Evolutionary conservation across 2,888 invertebrate genomes (phyloP).

Genomic region (Dione juno): DNA sequence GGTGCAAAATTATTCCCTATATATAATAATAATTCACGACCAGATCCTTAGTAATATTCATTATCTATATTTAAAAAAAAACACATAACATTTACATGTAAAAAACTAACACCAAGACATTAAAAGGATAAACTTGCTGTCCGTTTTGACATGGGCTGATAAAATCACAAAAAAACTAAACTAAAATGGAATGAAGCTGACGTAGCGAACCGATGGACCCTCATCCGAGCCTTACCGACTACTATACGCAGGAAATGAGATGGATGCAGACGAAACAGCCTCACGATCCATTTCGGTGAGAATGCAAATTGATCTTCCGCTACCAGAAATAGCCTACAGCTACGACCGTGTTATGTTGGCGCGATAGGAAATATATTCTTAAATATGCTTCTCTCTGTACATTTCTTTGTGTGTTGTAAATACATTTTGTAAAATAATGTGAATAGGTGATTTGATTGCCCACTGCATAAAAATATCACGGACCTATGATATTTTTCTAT

Average conservation of each 20-base stretch:
- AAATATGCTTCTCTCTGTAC: slow-evolving; percentile 10
- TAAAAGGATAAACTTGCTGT: not conserved
- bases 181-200: slow-evolving; percentile 14
- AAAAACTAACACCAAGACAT: not conserved
- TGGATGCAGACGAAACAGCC: slow-evolving; percentile 71
- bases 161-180: slow-evolving; percentile 8
- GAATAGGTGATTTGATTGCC: too few species aligned
- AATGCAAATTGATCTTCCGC: slow-evolving; percentile 77
- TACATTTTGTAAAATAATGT: not conserved
- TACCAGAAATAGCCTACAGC: slow-evolving; percentile 30
- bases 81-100: not conserved
- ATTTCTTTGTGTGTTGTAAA: not conserved
- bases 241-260: slow-evolving; percentile 69
- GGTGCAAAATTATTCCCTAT: not conserved
- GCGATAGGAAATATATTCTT: slow-evolving; percentile 24
- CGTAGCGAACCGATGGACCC: slow-evolving; percentile 22
- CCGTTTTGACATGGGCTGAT: slow-evolving; percentile 5
- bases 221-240: slow-evolving; percentile 15
- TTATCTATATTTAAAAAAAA: not conserved
- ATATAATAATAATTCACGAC: too few species aligned
- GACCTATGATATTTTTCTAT: too few species aligned
- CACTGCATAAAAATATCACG: too few species aligned
- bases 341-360: slow-evolving; percentile 23
- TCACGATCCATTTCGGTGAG: slow-evolving; percentile 75
- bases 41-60: too few species aligned